These are phyloP conservation scores for Stenolophus ochropezus DNA, from an alignment of 2,888 invertebrate genomes.

Conservation along the genomic window DNA sequence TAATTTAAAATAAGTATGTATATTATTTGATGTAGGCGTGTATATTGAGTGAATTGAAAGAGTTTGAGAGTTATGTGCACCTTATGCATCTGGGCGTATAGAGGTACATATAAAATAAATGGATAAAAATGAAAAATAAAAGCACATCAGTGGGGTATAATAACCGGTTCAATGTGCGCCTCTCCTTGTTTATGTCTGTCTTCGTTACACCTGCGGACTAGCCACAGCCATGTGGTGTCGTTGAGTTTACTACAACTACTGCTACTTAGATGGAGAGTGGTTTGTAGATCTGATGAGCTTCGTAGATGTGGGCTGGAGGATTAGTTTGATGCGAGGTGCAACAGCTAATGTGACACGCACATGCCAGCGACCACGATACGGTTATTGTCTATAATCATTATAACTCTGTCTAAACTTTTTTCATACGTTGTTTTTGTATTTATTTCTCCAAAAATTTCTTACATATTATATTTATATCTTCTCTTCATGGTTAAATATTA, in stretches of 20 bases:
- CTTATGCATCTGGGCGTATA: not conserved
- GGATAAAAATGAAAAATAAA: constrained; percentile 70
- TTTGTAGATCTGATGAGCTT: constrained; percentile 52
- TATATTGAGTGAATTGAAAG: too few relatives aligned
- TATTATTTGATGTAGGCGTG: too few relatives aligned
- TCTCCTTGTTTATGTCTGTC: constrained; percentile 69
- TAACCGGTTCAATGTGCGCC: constrained; percentile 71
- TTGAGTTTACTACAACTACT: constrained; percentile 70
- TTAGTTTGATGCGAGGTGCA: constrained; percentile 60
- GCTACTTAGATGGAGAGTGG: constrained; percentile 66
- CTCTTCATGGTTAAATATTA: too few relatives aligned
- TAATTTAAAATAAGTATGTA: too few relatives aligned
- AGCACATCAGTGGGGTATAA: constrained; percentile 72
- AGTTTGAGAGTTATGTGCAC: not conserved
- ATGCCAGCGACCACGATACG: constrained; percentile 19
- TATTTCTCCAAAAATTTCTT: too few relatives aligned
- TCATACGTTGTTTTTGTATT: too few relatives aligned
- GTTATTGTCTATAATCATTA: constrained; percentile 27
- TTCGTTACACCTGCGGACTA: constrained; percentile 60
- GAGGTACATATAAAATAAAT: constrained; percentile 66
- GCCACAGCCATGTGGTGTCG: constrained; percentile 14
- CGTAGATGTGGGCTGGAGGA: constrained; percentile 40
- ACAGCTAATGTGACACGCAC: constrained; percentile 41
- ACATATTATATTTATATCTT: too few relatives aligned
- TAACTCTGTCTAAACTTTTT: not conserved